Base-by-base conservation (phyloP, 2,797 vertebrate genomes). In the Leptodactylus fallax region DNA sequence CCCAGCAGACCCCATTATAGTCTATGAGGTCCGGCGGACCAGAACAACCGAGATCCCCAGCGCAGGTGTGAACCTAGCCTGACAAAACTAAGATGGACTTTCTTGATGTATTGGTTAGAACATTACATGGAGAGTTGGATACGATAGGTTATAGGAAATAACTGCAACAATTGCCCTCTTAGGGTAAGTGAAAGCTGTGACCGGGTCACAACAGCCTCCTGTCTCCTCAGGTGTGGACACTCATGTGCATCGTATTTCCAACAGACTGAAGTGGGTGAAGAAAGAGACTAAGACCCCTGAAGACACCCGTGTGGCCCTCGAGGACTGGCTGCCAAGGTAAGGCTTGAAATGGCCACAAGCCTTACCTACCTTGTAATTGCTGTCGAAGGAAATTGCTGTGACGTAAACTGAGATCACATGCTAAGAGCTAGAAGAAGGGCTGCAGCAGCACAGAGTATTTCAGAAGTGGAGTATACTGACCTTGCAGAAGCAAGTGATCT, bases 241-340 rank as follows among this genome's bases (percentile, higher is more conserved):
- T 19, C 98, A 99, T 0, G 98, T 99, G 86, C 98, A 99, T 91
- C 96, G 98, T 69, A 99, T 99, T 87, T 91, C 96, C 1, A 98
- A 98, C 91, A 93, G 98, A 47, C 94, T 99, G 88, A 91, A 94
- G 80, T 99, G 98, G 98, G 94, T 96, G 86, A 95, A 90, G 92
- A 96, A 93, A 61, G 86, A 91, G 16, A 97, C 96, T 69, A 97
- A 93, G 91, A 90, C 91, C 90, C 97, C 98, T 0, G 98, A 99
- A 93, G 93, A 95, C 36, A 99, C 97, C 0, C 96, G 97, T 1
- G 92, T 90, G 10, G 96, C 93, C 0, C 94, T 99, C 90, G 97
- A 99, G 91, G 96, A 95, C 16, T 99, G 98, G 98, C 95, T 99
- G 89, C 98, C 98, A 88, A 96, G 97, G 98, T 99, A 93, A 94